Percentiles rank a stretch among this genome's conserved stretches.
Conservation (phyloP, 2,113 vertebrate species). For the Rhinolophus ferrumequinum region DNA sequence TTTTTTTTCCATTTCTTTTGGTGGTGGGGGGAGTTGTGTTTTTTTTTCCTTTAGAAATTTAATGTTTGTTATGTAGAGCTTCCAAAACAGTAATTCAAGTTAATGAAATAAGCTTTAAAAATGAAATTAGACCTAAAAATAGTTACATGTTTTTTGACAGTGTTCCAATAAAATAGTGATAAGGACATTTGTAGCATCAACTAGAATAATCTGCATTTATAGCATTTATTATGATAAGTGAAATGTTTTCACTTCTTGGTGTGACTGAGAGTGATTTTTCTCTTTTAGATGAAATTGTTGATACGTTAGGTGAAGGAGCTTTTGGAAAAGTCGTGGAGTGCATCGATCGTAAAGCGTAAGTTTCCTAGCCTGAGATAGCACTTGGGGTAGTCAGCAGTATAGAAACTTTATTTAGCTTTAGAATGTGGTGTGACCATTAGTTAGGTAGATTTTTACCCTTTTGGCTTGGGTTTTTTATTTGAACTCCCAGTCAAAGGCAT, state of each 20-base stretch:
- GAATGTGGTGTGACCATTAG: background rate
- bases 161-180: constrained; percentile 74
- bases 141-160: constrained; percentile 74
- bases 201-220: constrained; percentile 79
- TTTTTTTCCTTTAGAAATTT: constrained; percentile 79
- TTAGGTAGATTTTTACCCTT: background rate
- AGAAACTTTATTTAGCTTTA: background rate
- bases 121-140: constrained; percentile 75
- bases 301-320: constrained; percentile 94
- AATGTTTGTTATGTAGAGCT: constrained; percentile 66
- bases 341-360: constrained; percentile 88
- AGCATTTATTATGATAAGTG: constrained; percentile 72
- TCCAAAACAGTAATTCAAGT: constrained; percentile 78
- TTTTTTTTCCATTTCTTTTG: constrained; percentile 74
- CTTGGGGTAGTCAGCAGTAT: background rate
- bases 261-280: constrained; percentile 82
- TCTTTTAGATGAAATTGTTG: constrained; percentile 95
- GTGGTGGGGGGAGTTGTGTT: constrained; percentile 71
- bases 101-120: constrained; percentile 77
- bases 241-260: constrained; percentile 37
- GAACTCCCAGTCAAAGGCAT: background rate
- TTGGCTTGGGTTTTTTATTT: background rate
- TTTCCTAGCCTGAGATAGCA: background rate
- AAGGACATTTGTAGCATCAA: constrained; percentile 73
- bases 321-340: constrained; percentile 97